Conservation (phyloP, 1,140 invertebrate genomes). For the Galendromus occidentalis region DNA sequence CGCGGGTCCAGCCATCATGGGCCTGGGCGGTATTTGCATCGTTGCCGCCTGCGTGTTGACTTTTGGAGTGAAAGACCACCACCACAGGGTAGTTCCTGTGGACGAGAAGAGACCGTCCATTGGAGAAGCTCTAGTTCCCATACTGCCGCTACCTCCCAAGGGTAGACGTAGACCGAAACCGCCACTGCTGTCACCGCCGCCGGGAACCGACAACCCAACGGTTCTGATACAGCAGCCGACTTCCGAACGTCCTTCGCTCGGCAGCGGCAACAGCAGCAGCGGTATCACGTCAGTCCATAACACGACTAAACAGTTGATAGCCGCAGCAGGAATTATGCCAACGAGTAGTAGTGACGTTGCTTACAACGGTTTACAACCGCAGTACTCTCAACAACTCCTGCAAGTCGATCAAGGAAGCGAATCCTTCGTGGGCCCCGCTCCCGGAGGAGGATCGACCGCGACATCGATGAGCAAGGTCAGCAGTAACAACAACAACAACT, state of each 20-base stretch:
- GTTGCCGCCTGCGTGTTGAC: slow-evolving; percentile 87
- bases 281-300: background rate
- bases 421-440: too few relatives aligned
- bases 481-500: slow-evolving; percentile 3
- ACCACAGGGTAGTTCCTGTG: slow-evolving; percentile 55
- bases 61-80: slow-evolving; percentile 66
- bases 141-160: slow-evolving; percentile 8
- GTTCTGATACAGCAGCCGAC: background rate
- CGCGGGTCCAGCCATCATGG: slow-evolving; percentile 77
- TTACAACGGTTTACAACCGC: too few relatives aligned
- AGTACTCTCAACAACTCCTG: too few relatives aligned
- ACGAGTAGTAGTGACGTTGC: background rate
- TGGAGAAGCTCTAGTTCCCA: slow-evolving; percentile 9
- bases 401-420: too few relatives aligned
- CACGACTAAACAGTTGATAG: background rate
- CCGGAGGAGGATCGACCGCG: background rate
- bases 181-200: background rate
- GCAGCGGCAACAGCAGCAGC: background rate
- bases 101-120: slow-evolving; percentile 11
- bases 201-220: background rate
- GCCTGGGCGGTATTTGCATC: slow-evolving; percentile 73
- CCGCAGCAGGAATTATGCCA: background rate
- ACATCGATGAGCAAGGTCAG: slow-evolving; percentile 9
- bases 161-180: slow-evolving; percentile 11
- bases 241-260: too few relatives aligned